Percentiles rank a stretch among this genome's conserved stretches.
Evolutionary conservation across 2,113 vertebrate species (phyloP).

Genomic region (Pseudonaja textilis): DNA sequence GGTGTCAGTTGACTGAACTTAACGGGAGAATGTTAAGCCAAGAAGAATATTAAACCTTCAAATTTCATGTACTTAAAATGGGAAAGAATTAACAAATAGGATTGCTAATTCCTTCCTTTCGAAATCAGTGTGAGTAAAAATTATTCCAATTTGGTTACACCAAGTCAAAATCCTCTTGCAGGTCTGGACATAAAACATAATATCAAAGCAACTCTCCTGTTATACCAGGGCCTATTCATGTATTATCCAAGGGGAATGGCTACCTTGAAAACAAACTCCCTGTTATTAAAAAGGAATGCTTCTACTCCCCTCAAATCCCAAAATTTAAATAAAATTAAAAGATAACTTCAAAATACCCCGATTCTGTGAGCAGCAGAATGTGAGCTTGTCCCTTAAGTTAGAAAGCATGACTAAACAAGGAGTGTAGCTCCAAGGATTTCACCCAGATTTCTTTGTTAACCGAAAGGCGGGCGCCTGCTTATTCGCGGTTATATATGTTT

Average conservation of each 20-base stretch:
- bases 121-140: neutral
- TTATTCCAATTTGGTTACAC: neutral
- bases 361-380: constrained; percentile 21
- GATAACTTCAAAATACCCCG: neutral
- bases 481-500: constrained; percentile 61
- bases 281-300: neutral
- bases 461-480: constrained; percentile 53
- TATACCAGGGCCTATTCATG: neutral
- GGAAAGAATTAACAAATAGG: neutral
- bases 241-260: neutral
- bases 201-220: neutral
- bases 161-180: neutral
- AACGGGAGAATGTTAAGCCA: neutral
- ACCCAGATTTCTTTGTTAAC: constrained; percentile 17
- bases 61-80: neutral
- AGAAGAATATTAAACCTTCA: neutral
- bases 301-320: neutral
- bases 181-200: neutral
- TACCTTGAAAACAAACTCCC: neutral
- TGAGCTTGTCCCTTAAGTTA: constrained; percentile 1
- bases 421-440: constrained; percentile 36
- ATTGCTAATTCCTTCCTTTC: neutral
- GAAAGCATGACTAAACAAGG: neutral
- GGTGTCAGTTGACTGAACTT: neutral
- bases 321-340: neutral